Evolutionary conservation across 2,888 invertebrate genomes (phyloP).

Genomic region (Dryococelus australis): DNA sequence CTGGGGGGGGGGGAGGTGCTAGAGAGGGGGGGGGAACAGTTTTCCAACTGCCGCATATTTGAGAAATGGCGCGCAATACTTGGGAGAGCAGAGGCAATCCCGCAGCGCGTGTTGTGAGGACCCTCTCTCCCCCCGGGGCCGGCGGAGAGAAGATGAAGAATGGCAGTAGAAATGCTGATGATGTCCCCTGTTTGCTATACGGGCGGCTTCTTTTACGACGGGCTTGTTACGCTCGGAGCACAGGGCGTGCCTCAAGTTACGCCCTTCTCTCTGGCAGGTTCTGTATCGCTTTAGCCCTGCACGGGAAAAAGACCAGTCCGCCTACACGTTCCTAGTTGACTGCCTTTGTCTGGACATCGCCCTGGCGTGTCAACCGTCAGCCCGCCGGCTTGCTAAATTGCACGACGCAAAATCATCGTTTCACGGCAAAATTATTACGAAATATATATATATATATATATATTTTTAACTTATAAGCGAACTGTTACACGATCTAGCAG

Average conservation of each 20-base stretch:
- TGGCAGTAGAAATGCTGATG: background rate
- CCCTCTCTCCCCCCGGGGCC: background rate
- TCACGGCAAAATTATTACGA: too few relatives aligned
- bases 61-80: background rate
- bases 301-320: too few relatives aligned
- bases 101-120: background rate
- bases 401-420: too few relatives aligned
- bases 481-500: too few relatives aligned
- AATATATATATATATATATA: too few relatives aligned
- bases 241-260: background rate
- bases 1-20: background rate
- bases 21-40: background rate
- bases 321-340: too few relatives aligned
- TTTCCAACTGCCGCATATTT: background rate
- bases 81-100: background rate
- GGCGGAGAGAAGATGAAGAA: background rate
- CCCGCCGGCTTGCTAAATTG: too few relatives aligned
- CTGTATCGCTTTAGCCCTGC: too few relatives aligned
- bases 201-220: background rate
- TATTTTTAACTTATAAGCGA: too few relatives aligned
- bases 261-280: background rate
- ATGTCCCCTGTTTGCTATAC: background rate
- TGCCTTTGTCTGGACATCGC: too few relatives aligned
- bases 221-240: background rate
- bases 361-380: too few relatives aligned